These are phyloP conservation scores for Tribolium castaneum DNA, from an alignment of 1,140 invertebrate genomes.

Conservation along the genomic window DNA sequence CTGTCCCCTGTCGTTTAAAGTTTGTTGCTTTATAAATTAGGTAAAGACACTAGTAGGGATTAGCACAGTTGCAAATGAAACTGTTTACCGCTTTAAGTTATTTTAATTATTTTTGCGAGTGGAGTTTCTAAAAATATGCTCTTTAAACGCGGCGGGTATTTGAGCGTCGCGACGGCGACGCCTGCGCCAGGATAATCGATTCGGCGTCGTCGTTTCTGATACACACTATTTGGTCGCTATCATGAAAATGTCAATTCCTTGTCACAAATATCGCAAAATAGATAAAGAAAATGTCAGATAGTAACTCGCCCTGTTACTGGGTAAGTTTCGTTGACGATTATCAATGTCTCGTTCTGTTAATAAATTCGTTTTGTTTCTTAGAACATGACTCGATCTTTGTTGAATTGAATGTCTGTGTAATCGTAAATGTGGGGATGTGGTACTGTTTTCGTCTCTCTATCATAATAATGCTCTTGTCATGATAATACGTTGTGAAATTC, in stretches of 20 bases:
- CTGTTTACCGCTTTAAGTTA: neutral
- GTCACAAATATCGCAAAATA: constrained; percentile 55
- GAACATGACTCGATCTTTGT: constrained; percentile 30
- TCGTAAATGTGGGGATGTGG: constrained; percentile 20
- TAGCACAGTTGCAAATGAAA: too few relatives aligned
- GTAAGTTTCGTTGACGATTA: constrained; percentile 50
- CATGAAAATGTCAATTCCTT: constrained; percentile 61
- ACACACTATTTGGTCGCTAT: constrained; percentile 43
- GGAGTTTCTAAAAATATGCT: constrained; percentile 43
- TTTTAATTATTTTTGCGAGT: neutral
- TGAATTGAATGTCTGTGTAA: constrained; percentile 29
- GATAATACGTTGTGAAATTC: constrained; percentile 28
- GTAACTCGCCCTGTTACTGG: constrained; percentile 48
- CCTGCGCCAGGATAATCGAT: constrained; percentile 52
- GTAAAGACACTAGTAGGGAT: too few relatives aligned
- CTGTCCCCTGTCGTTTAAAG: too few relatives aligned
- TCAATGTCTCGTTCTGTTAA: constrained; percentile 19
- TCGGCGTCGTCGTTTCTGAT: constrained; percentile 36
- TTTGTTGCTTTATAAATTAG: too few relatives aligned
- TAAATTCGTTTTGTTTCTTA: constrained; percentile 26
- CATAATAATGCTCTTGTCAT: constrained; percentile 31
- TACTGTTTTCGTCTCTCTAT: constrained; percentile 25
- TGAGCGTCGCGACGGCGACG: constrained; percentile 48
- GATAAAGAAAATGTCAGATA: constrained; percentile 59
- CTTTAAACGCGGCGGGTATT: constrained; percentile 49